Evolutionary conservation across 2,888 invertebrate genomes (phyloP).

Genomic region (Pseudococcus longispinus): DNA sequence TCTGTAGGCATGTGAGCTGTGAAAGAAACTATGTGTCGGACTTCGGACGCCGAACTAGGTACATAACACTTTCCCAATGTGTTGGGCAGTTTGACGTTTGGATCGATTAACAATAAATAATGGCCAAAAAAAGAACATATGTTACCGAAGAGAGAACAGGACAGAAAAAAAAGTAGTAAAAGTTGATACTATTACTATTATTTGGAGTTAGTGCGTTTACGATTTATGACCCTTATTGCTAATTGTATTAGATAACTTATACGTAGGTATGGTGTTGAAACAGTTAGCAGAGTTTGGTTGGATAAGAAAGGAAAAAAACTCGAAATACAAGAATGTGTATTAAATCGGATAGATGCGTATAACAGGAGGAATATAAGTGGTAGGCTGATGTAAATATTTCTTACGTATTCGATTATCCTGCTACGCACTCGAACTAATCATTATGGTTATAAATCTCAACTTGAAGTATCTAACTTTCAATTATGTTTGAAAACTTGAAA

Average conservation of each 20-base stretch:
- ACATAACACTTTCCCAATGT: not conserved
- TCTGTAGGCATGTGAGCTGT: not conserved
- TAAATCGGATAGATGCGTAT: not conserved
- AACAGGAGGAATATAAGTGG: not conserved
- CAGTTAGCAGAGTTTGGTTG: not conserved
- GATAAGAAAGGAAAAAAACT: not conserved
- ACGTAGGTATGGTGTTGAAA: not conserved
- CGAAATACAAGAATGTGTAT: not conserved
- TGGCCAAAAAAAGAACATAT: slow-evolving; percentile 18
- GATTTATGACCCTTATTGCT: slow-evolving; percentile 7
- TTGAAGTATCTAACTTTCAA: slow-evolving; percentile 10
- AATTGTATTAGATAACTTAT: not conserved
- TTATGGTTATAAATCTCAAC: not conserved
- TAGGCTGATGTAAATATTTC: not conserved
- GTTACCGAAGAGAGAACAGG: not conserved
- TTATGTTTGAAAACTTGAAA: not conserved
- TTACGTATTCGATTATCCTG: not conserved
- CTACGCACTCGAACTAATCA: not conserved
- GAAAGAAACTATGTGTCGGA: not conserved
- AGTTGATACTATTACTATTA: slow-evolving; percentile 8
- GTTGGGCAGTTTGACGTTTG: not conserved
- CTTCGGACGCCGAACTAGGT: not conserved
- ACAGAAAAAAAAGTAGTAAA: not conserved
- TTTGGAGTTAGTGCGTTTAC: not conserved
- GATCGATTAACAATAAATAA: slow-evolving; percentile 28